phyloP scores from a whole-genome alignment of 2,113 vertebrate genomes.

The Ramphastos sulfuratus region DNA sequence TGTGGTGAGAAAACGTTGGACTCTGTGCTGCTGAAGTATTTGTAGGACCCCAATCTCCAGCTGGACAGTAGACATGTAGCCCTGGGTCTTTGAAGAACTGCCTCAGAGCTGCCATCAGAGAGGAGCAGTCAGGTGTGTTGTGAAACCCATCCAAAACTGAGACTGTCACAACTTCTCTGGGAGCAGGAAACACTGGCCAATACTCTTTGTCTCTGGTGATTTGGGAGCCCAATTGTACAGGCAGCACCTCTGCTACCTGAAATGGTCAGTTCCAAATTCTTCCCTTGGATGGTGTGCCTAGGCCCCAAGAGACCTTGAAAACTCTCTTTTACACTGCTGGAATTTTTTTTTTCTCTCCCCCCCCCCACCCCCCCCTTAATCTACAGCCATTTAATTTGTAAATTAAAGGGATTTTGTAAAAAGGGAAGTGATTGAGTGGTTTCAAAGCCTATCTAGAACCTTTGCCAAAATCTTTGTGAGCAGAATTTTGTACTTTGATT shows the following conservation, averaged over 20 bases:
- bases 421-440: not conserved
- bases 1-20: not conserved
- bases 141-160: not conserved
- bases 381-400: not conserved
- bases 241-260: not conserved
- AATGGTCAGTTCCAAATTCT: not conserved
- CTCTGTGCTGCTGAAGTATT: not conserved
- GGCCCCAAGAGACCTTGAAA: not conserved
- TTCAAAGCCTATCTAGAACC: not conserved
- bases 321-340: not conserved
- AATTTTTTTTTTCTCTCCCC: too few species aligned
- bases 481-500: not conserved
- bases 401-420: not conserved
- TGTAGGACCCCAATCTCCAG: not conserved
- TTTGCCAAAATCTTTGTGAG: not conserved
- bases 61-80: not conserved
- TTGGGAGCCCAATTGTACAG: not conserved
- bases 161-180: not conserved
- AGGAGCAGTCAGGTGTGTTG: not conserved
- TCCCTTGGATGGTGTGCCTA: not conserved
- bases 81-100: not conserved
- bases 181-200: not conserved
- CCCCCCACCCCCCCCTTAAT: too few species aligned
- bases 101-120: not conserved
- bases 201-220: not conserved